A percentile compares a stretch with the other conserved stretches of the same genome.
Conservation (phyloP, 1,140 invertebrate genomes). For the Galendromus occidentalis region DNA sequence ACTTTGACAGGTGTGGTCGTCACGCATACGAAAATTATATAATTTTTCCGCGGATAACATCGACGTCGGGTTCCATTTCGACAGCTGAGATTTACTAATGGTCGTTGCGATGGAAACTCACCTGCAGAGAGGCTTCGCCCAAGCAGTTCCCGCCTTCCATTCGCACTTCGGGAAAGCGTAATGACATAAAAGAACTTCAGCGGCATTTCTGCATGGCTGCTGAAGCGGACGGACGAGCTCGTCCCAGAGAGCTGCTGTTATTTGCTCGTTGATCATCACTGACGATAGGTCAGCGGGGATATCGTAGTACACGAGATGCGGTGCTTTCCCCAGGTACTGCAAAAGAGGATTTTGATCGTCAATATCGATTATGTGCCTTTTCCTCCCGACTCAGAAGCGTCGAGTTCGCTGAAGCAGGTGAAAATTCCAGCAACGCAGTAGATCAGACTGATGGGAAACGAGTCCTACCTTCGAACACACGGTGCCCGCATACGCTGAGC, state of each 20-base stretch:
- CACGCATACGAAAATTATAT: too few relatives aligned
- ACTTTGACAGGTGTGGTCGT: too few relatives aligned
- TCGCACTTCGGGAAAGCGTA: slow-evolving; percentile 77
- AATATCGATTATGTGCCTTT: too few relatives aligned
- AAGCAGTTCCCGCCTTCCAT: slow-evolving; percentile 30
- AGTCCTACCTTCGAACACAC: slow-evolving; percentile 52
- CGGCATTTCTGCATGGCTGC: slow-evolving; percentile 59
- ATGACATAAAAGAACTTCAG: slow-evolving; percentile 65
- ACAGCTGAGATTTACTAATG: too few relatives aligned
- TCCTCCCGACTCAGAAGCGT: too few relatives aligned
- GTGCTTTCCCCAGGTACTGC: slow-evolving; percentile 27
- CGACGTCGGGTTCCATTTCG: too few relatives aligned
- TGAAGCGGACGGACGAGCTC: slow-evolving; percentile 55
- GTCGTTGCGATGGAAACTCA: slow-evolving; percentile 16
- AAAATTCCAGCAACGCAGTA: too few relatives aligned
- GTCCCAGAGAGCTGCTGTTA: slow-evolving; percentile 55
- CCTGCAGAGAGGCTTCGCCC: slow-evolving; percentile 24
- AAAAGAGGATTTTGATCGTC: neutral
- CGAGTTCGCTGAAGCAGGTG: too few relatives aligned
- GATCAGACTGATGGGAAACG: too few relatives aligned
- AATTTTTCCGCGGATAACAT: too few relatives aligned
- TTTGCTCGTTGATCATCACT: slow-evolving; percentile 52
- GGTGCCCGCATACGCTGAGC: slow-evolving; percentile 66
- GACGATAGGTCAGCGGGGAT: slow-evolving; percentile 32
- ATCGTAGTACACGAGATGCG: slow-evolving; percentile 60